Percentiles rank a stretch among this genome's conserved stretches.
Conservation (phyloP, 2,113 vertebrate species). For the Chaetops frenatus region DNA sequence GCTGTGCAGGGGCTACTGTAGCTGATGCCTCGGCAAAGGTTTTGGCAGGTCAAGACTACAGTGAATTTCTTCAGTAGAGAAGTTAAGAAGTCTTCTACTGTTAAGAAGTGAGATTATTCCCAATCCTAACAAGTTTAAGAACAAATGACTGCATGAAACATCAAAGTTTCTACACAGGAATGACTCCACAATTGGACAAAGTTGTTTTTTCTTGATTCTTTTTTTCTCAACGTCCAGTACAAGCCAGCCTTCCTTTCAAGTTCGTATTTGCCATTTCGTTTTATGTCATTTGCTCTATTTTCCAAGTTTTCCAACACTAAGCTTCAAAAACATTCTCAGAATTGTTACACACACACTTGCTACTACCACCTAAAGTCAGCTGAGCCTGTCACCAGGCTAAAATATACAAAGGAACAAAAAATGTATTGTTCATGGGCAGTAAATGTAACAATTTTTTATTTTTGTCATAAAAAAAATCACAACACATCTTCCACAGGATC, state of each 20-base stretch:
- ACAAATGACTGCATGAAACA: not conserved
- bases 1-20: not conserved
- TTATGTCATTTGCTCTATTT: not conserved
- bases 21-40: not conserved
- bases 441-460: not conserved
- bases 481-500: not conserved
- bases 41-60: not conserved
- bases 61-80: not conserved
- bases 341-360: not conserved
- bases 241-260: not conserved
- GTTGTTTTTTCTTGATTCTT: not conserved
- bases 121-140: not conserved
- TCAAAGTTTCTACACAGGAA: not conserved
- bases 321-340: not conserved
- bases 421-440: not conserved
- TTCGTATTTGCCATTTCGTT: not conserved
- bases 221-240: not conserved
- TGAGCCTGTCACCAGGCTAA: not conserved
- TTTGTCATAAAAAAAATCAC: not conserved
- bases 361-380: not conserved
- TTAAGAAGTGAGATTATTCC: not conserved
- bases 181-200: not conserved
- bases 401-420: not conserved
- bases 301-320: not conserved
- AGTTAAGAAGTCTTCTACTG: not conserved